Base-by-base conservation (phyloP, 2,888 invertebrate species). In the Bellardia pandia region DNA sequence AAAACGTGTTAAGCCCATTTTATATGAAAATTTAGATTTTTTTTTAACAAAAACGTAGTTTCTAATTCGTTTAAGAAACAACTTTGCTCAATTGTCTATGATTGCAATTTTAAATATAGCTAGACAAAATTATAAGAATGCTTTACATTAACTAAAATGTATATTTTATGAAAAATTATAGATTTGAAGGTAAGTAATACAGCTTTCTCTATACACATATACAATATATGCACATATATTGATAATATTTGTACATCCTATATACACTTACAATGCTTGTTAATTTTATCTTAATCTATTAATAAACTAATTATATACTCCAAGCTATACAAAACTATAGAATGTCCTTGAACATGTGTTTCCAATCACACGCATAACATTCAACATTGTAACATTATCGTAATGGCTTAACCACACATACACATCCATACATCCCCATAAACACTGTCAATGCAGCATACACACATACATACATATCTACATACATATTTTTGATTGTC, bases 401-500 rank as follows among this genome's bases (percentile, higher is more conserved):
- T 62, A 69, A 69, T 60, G 53, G 56, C 42, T 51, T 60, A 62
- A 78, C 68, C 79, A 40, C 42, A n/a, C 40, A 77, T 2, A 62
- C 71, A 60, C 13, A 64, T n/a, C n/a, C n/a, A n/a, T 23, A 23
- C 23, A 23, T 23, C 23, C 23, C 23, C 23, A 23, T 23, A 23
- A 30, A 45, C 33, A 42, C 69, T 45, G n/a, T 23, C 42, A 42
- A 14, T 53, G 82, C 53, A 48, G 16, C 45, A 42, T 60, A 56
- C 42, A 11, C 11, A 33, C 45, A 45, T 40, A 56, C 85, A 64
- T 51, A 30, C 14, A 33, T 77, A 30, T 48, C 45, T n/a, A 16
- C n/a, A 14, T 16, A 14, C n/a, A 45, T 14, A 62, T 86, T 79
- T 71, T 69, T 62, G 88, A 71, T 89, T 89, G 89, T 89, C 89